Conservation (phyloP, 2,797 vertebrate genomes). For the Tapirus indicus region DNA sequence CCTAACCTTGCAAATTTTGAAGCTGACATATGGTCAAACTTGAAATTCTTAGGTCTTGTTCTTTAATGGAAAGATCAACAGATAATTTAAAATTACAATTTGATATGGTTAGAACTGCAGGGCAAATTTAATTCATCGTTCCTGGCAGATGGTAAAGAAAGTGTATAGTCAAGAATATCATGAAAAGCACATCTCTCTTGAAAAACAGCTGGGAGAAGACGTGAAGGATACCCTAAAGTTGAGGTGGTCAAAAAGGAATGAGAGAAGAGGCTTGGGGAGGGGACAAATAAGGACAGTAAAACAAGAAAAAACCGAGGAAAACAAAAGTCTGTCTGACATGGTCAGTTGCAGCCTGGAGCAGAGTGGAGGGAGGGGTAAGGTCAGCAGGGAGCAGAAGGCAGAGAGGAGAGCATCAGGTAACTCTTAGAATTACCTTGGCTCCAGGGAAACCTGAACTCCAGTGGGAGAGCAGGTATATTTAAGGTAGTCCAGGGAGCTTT, state of each 20-base stretch:
- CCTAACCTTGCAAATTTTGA: not conserved
- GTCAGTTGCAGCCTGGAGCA: not conserved
- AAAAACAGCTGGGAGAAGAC: not conserved
- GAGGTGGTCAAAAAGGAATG: not conserved
- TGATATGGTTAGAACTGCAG: not conserved
- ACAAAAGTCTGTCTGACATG: not conserved
- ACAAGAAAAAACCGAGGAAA: not conserved
- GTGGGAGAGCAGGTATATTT: conserved; percentile 22
- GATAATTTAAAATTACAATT: not conserved
- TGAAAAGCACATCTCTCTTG: not conserved
- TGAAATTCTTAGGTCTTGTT: not conserved
- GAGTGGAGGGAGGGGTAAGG: not conserved
- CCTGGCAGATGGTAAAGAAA: not conserved
- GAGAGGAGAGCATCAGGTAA: conserved; percentile 49
- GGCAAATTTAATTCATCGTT: not conserved
- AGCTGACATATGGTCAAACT: not conserved
- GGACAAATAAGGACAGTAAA: not conserved
- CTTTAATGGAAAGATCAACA: not conserved
- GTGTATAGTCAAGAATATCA: not conserved
- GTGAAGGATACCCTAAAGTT: not conserved
- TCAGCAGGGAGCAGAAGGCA: not conserved
- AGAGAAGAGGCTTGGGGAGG: not conserved
- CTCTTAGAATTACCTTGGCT: conserved; percentile 52
- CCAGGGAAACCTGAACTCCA: conserved; percentile 70
- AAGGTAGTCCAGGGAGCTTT: conserved; percentile 44